Evolutionary conservation across 1,140 invertebrate species (phyloP), one percentile per base, ranked within the genome.

Genomic region (Pomacea maculata): DNA sequence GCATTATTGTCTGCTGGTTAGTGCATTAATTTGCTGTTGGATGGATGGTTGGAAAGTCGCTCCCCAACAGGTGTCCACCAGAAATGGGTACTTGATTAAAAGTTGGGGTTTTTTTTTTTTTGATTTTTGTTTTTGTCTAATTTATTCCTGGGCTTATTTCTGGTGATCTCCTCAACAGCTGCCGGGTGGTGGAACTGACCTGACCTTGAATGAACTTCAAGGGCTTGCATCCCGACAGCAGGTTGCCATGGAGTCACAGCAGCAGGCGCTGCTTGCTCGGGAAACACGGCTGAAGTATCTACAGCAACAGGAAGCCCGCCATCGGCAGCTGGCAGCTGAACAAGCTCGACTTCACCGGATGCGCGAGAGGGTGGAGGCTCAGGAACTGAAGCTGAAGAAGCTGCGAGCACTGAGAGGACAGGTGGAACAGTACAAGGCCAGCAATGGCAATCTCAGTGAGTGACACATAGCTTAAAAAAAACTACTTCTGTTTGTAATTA

Each of bases 201-300:
- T 97, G 84, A 96, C 95, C 89, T 93, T 97, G 92, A 94, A 95
- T 91, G 96, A 98, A 94, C 95, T 98, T 93, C 96, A 96, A 94
- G 96, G 96, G 91, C 98, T 98, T 96, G 97, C 97, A 89, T 94
- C 95, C 88, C 94, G 96, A 87, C 97, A 99, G 93, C 97, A 98
- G 93, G 96, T 97, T 91, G 96, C 98, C 94, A 97, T 99, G 90
- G 97, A 98, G 92, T 94, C 95, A 85, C 96, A 97, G 93, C 95
- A 97, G 89, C 95, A 97, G 93, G 80, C 96, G 90, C 93, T 97
- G 86, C 95, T 96, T 85, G 96, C 96, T 88, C 96, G 96, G 90
- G 96, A 97, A 92, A 97, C 98, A 93, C 94, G 97, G 87, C 94
- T 98, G 90, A 95, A 97, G 86, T 97, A 97, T 93, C 94, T 98